phyloP scores from a whole-genome alignment of 2,888 invertebrate genomes.

The Drosophila seclusa region DNA sequence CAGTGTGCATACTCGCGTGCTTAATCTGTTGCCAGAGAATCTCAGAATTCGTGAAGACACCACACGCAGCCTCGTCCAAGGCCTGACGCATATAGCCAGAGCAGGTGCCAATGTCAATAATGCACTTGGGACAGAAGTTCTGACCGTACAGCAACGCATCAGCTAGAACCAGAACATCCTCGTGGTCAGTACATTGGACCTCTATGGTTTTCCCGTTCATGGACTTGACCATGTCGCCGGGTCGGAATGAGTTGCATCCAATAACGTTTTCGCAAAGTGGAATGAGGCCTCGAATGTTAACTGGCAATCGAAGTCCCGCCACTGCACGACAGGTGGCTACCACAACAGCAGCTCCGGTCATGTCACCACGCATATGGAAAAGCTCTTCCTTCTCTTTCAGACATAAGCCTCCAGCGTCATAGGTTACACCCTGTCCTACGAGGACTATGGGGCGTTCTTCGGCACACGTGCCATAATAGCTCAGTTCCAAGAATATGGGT shows the following conservation, averaged over 20 bases:
- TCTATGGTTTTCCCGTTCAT: conserved; percentile 90
- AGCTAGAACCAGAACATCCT: conserved; percentile 91
- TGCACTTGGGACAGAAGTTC: conserved; percentile 87
- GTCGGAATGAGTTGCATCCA: conserved; percentile 90
- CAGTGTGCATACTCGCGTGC: conserved; percentile 89
- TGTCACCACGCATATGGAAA: conserved; percentile 90
- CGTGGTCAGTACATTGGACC: conserved; percentile 90
- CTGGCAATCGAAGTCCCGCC: conserved; percentile 88
- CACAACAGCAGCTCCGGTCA: conserved; percentile 94
- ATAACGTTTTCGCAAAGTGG: conserved; percentile 93
- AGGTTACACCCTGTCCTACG: conserved; percentile 90
- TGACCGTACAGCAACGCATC: conserved; percentile 92
- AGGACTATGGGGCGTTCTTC: conserved; percentile 89
- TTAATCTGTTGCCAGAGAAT: conserved; percentile 88
- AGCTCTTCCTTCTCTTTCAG: conserved; percentile 85
- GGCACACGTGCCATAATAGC: conserved; percentile 88
- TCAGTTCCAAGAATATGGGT: conserved; percentile 91
- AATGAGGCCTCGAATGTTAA: conserved; percentile 90
- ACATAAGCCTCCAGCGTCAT: conserved; percentile 91
- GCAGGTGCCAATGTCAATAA: conserved; percentile 92
- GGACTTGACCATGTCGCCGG: conserved; percentile 91
- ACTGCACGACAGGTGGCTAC: conserved; percentile 89
- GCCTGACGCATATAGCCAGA: conserved; percentile 89
- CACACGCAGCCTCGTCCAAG: conserved; percentile 89
- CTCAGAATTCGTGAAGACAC: conserved; percentile 91